phyloP scores from a whole-genome alignment of 2,113 vertebrate species.

The Chloropsis cyanopogon region DNA sequence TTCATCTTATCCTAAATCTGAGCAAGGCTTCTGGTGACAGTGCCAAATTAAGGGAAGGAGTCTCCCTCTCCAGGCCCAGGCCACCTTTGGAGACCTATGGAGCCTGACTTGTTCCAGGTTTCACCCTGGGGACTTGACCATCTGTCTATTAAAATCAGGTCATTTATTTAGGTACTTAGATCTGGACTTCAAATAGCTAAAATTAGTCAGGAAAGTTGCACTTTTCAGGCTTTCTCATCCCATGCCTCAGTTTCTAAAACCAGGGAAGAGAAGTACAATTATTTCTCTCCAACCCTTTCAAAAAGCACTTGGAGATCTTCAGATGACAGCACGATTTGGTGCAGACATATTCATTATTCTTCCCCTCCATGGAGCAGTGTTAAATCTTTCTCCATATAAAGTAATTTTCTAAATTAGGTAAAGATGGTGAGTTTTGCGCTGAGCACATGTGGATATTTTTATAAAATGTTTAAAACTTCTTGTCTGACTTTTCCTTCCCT shows the following conservation, averaged over 20 bases:
- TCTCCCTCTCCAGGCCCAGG: not conserved
- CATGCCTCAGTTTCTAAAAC: constrained; percentile 59
- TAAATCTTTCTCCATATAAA: constrained; percentile 64
- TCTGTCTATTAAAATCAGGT: constrained; percentile 50
- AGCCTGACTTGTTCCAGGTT: not conserved
- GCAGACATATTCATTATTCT: constrained; percentile 57
- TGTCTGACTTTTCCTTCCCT: constrained; percentile 45
- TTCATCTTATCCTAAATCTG: not conserved
- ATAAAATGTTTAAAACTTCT: constrained; percentile 65
- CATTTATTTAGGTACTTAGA: constrained; percentile 51
- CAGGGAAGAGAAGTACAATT: constrained; percentile 44
- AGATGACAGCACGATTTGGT: constrained; percentile 20
- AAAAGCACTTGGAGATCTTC: constrained; percentile 42
- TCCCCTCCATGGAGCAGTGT: constrained; percentile 37
- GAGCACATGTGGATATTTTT: constrained; percentile 67
- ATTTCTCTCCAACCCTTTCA: constrained; percentile 23
- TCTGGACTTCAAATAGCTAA: constrained; percentile 52
- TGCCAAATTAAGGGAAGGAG: not conserved
- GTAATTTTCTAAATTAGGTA: constrained; percentile 68
- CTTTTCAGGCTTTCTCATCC: constrained; percentile 34
- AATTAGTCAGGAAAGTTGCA: constrained; percentile 32
- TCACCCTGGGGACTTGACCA: constrained; percentile 4
- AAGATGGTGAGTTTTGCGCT: constrained; percentile 58
- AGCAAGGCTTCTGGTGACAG: not conserved
- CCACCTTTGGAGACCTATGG: not conserved